Evolutionary conservation across 2,797 vertebrate genomes (phyloP).

Genomic region (Rhinella marina): DNA sequence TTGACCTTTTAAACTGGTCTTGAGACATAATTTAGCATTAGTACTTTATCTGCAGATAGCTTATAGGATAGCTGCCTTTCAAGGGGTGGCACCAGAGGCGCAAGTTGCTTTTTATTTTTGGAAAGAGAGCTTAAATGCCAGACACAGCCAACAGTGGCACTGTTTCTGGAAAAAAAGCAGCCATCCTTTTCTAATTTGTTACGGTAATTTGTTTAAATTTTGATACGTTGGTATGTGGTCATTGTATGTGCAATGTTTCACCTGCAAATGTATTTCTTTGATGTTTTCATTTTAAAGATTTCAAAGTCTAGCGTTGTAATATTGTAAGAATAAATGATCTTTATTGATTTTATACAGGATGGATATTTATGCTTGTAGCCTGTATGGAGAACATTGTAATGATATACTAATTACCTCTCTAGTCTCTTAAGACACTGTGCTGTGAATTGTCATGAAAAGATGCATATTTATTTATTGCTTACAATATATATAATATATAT

Average conservation of each 20-base stretch:
- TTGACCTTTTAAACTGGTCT: no score
- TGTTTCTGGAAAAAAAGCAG: neutral
- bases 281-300: neutral
- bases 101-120: no score
- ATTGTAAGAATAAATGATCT: neutral
- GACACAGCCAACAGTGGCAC: neutral
- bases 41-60: no score
- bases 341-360: neutral
- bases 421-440: constrained; percentile 11
- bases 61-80: no score
- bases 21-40: no score
- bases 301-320: neutral
- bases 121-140: neutral
- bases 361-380: neutral
- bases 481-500: constrained; percentile 29
- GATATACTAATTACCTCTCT: neutral
- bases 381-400: constrained; percentile 15
- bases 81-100: no score
- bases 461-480: constrained; percentile 55
- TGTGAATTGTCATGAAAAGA: constrained; percentile 31
- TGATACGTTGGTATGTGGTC: neutral
- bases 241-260: neutral
- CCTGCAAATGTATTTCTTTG: no score
- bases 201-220: neutral
- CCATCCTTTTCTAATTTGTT: neutral